These are phyloP conservation scores for Drosophila sordidapex DNA, from an alignment of 2,888 invertebrate genomes.

Conservation along the genomic window DNA sequence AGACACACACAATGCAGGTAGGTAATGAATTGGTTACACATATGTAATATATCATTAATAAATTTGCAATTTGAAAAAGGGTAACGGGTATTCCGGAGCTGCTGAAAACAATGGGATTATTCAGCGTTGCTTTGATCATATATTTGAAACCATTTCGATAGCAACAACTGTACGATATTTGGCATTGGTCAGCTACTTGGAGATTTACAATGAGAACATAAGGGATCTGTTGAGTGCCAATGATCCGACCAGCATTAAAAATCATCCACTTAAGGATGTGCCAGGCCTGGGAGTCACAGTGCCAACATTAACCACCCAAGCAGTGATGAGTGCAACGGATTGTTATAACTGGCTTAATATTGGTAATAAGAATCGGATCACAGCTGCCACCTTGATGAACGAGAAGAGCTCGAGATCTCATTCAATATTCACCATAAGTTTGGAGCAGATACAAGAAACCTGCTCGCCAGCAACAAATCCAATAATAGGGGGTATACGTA, in stretches of 20 bases:
- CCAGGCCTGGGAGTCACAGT: conserved; percentile 86
- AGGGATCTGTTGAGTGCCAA: conserved; percentile 92
- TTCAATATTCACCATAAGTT: conserved; percentile 93
- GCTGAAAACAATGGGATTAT: conserved; percentile 87
- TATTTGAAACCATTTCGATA: conserved; percentile 93
- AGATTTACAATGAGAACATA: conserved; percentile 97
- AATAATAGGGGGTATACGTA: conserved; percentile 65
- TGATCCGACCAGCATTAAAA: conserved; percentile 77
- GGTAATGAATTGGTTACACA: conserved; percentile 84
- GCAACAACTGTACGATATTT: conserved; percentile 89
- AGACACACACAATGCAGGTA: conserved; percentile 97
- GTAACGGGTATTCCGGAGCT: conserved; percentile 30
- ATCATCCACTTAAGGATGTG: conserved; percentile 86
- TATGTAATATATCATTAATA: not conserved
- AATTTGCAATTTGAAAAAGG: conserved; percentile 23
- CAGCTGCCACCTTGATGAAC: conserved; percentile 95
- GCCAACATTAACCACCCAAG: conserved; percentile 88
- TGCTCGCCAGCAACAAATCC: conserved; percentile 12
- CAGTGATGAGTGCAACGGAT: conserved; percentile 91
- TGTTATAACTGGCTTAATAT: conserved; percentile 90
- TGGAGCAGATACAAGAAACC: conserved; percentile 90
- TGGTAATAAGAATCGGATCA: conserved; percentile 92
- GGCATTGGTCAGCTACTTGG: conserved; percentile 88
- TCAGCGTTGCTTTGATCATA: conserved; percentile 93
- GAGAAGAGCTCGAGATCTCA: conserved; percentile 94